Base-by-base conservation (phyloP, 2,797 vertebrate genomes). In the Coregonus ussuriensis region DNA sequence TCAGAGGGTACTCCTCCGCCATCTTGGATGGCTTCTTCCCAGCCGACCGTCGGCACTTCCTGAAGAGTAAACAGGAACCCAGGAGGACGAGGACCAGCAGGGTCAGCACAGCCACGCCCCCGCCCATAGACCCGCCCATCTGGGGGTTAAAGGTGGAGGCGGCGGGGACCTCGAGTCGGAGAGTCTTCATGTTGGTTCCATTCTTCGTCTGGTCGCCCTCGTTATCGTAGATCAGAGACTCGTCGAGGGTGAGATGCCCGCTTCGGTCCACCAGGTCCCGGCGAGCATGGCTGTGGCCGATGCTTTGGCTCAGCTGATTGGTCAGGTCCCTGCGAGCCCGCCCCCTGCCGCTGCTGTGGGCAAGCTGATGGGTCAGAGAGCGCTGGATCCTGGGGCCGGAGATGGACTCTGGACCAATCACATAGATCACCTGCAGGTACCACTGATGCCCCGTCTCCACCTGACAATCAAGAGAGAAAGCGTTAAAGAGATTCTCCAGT, bases 401-500 rank as follows among this genome's bases (percentile, higher is more conserved):
- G 51, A 91, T 83, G 0, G 95, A 94, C 83, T 98, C 96, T 0
- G 97, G 98, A 2, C 96, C 92, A 3, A 99, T 99, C 15, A 99
- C 89, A 0, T 99, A 99, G 86, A 99, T 98, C 70, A 99, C 98
- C 73, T 99, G 98, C 4, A 99, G 95, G 83, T 99, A 98, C 98
- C 98, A 99, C 92, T 99, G 98, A 82, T 99, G 98, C 0, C 98
- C 98, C 0, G 98, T 96, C 90, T 98, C 98, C 91, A 99, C 97
- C 98, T 99, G 85, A 14, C 68, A 71, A 47, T 47, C 41, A 9
- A 47, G 2, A 47, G 41, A 41, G 33, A 35, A 6, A 47, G 7
- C 9, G 41, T 41, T 41, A 41, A 41, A 41, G 41, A 41, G 41
- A 41, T 41, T 41, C 1, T 41, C 41, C 41, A 2, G 7, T 41